phyloP scores from a whole-genome alignment of 2,888 invertebrate species.

The Mimachlamys varia region DNA sequence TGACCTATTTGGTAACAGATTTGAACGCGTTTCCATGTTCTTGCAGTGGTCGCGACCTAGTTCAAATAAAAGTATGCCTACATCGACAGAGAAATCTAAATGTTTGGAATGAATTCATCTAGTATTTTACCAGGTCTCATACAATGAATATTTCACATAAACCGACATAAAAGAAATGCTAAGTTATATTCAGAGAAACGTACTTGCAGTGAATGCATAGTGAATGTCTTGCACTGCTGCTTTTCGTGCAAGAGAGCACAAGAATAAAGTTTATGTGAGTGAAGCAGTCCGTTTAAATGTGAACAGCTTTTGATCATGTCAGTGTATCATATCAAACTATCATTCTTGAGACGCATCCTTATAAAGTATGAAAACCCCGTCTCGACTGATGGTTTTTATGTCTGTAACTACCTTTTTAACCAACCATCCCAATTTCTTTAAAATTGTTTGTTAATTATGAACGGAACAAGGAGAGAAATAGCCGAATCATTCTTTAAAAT shows the following conservation, averaged over 20 bases:
- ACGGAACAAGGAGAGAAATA: background rate
- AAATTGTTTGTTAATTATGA: slow-evolving; percentile 34
- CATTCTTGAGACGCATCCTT: slow-evolving; percentile 17
- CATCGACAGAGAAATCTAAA: background rate
- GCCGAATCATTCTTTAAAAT: slow-evolving; percentile 34
- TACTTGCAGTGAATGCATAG: slow-evolving; percentile 26
- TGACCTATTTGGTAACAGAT: slow-evolving; percentile 26
- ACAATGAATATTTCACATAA: slow-evolving; percentile 6
- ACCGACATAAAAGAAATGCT: background rate
- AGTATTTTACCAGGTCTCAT: background rate
- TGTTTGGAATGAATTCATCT: background rate
- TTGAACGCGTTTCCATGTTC: background rate
- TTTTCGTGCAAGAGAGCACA: slow-evolving; percentile 22
- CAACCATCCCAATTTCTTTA: slow-evolving; percentile 17
- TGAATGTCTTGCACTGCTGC: slow-evolving; percentile 5
- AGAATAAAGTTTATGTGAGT: slow-evolving; percentile 14
- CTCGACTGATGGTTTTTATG: background rate
- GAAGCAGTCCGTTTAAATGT: background rate
- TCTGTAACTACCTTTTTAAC: background rate
- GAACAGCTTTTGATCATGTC: background rate
- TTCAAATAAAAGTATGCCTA: background rate
- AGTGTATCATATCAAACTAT: background rate
- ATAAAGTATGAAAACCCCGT: slow-evolving; percentile 14
- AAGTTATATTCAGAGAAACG: background rate
- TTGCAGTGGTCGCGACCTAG: background rate